Conservation (phyloP, 2,797 vertebrate species). For the Sus cebifrons region DNA sequence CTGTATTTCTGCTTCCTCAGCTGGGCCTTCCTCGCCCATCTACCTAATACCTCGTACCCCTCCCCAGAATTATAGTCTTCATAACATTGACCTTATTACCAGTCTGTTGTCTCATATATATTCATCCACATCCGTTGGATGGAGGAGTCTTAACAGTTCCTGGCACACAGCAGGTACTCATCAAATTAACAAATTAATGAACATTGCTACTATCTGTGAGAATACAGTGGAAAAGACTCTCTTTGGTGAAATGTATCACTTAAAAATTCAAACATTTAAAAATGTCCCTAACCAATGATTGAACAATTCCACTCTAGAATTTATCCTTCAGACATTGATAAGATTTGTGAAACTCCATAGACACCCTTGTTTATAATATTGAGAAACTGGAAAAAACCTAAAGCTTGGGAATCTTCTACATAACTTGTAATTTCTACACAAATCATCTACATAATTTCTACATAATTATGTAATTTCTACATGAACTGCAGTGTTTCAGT, state of each 20-base stretch:
- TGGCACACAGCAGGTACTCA: not conserved
- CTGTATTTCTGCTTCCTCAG: not conserved
- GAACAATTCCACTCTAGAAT: not conserved
- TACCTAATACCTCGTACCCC: not conserved
- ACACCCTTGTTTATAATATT: not conserved
- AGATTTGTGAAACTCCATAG: not conserved
- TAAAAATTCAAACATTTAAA: not conserved
- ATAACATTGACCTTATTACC: not conserved
- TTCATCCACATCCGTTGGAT: not conserved
- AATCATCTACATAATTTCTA: too few relatives aligned
- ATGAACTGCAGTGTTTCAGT: not conserved
- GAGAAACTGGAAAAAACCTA: slow-evolving; percentile 4
- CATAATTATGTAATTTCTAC: too few relatives aligned
- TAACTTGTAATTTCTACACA: too few relatives aligned
- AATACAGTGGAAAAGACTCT: not conserved
- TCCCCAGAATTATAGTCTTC: not conserved
- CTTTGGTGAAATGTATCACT: not conserved
- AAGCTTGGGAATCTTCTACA: not conserved
- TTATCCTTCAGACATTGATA: not conserved
- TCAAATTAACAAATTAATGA: not conserved
- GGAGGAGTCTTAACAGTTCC: not conserved
- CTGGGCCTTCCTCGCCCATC: not conserved
- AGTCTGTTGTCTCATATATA: not conserved
- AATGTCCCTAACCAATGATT: not conserved
- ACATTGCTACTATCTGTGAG: not conserved